Base-by-base conservation (phyloP, 2,888 invertebrate genomes). In the Lasioglossum pauxillum region DNA sequence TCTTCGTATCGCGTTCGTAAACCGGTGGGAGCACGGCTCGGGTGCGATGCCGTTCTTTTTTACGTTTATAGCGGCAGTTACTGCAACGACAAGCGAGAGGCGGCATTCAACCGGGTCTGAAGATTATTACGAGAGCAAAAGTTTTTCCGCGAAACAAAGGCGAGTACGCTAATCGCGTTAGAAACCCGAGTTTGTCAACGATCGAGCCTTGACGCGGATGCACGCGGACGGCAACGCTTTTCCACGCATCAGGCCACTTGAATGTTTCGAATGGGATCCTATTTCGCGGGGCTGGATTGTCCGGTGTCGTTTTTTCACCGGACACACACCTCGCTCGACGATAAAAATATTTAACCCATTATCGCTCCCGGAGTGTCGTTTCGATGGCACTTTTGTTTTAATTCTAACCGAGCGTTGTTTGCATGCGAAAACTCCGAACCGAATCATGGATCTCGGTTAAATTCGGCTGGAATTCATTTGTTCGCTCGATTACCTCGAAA, bases 321-420 rank as follows among this genome's bases (percentile, higher is more conserved):
- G n/a, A n/a, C n/a, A n/a, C 12, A 2, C 41, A n/a, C 41, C 10
- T 35, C 35, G 19, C 31, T 64, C 64, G 64, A 31, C 69, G 35
- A 69, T 69, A 69, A 69, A 69, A 35, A 69, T 69, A 69, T 69
- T 69, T 23, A 69, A 69, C 69, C 69, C 38, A 38, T 69, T 38
- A 69, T 38, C 38, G 31, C 19, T 1, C 2, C 5, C 19, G 35
- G 23, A 67, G 35, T 38, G 35, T 23, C 35, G 38, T 69, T 38
- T 10, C 69, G 38, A 69, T 10, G 19, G 35, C 10, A 35, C 67
- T 67, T 67, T 35, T 35, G 67, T 35, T 67, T 67, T 67, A 67
- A 69, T 69, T 69, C 10, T 23, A 23, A 23, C 69, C 69, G 38
- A 38, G 35, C 23, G 69, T 69, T 69, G 38, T 69, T 19, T 31